phyloP scores from a whole-genome alignment of 53 echinoderm and acorn worm species.

The Stichopus horrens region DNA sequence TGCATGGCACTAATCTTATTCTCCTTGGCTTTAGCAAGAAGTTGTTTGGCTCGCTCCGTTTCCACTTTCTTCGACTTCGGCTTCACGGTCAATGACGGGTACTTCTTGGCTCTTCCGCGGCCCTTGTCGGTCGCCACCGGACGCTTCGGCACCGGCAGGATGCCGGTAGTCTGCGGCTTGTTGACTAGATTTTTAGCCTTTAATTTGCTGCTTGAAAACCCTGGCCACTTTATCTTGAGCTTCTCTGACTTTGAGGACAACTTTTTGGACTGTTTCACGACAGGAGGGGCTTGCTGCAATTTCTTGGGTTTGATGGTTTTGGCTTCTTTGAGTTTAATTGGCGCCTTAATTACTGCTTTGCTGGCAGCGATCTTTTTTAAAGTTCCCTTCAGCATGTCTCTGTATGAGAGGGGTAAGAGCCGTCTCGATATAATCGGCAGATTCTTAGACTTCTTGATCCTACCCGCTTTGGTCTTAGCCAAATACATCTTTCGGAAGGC shows the following conservation, averaged over 20 bases:
- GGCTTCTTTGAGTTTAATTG: neutral
- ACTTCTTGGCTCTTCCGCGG: neutral
- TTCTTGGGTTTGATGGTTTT: neutral
- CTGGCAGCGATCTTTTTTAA: slow-evolving; percentile 27
- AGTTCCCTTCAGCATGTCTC: slow-evolving; percentile 57
- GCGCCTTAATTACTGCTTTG: neutral
- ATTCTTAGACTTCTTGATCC: slow-evolving; percentile 42
- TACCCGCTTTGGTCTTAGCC: slow-evolving; percentile 21
- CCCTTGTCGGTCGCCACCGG: neutral
- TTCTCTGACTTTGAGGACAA: neutral
- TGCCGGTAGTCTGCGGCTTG: neutral
- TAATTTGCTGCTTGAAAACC: neutral
- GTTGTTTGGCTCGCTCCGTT: slow-evolving; percentile 56
- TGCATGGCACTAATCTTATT: slow-evolving; percentile 52
- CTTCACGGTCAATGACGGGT: neutral
- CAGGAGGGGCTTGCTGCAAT: neutral
- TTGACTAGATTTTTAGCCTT: neutral
- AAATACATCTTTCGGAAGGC: slow-evolving; percentile 27
- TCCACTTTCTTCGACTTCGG: slow-evolving; percentile 53
- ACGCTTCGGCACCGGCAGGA: neutral
- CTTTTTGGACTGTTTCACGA: neutral
- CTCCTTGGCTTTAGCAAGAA: slow-evolving; percentile 63
- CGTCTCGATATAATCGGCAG: neutral
- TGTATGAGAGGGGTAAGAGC: slow-evolving; percentile 32
- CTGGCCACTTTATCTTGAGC: neutral